Conservation (phyloP, 2,113 vertebrate species). For the Eonycteris spelaea region DNA sequence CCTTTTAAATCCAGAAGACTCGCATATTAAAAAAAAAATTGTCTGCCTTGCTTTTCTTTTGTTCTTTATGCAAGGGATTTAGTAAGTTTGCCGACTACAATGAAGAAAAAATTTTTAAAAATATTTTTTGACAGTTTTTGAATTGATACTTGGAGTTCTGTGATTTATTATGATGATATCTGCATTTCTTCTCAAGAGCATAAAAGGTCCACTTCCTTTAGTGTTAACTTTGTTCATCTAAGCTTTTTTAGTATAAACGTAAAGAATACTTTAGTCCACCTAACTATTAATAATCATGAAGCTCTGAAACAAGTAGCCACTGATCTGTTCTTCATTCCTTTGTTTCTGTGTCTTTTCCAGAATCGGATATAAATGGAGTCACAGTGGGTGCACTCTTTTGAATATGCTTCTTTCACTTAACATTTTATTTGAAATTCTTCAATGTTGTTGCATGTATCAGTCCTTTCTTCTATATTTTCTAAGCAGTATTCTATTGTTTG, state of each 20-base stretch:
- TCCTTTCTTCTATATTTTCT: background rate
- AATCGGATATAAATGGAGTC: background rate
- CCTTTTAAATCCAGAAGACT: background rate
- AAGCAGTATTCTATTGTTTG: background rate
- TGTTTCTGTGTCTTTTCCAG: background rate
- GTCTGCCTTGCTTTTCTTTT: background rate
- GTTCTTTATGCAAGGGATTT: constrained; percentile 25
- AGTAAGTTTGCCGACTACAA: background rate
- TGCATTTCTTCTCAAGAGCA: background rate
- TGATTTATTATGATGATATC: background rate
- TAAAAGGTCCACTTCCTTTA: background rate
- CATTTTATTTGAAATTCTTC: background rate
- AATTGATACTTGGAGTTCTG: background rate
- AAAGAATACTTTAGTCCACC: constrained; percentile 53
- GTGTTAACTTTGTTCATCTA: background rate
- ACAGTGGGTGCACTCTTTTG: background rate
- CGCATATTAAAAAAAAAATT: background rate
- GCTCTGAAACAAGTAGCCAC: constrained; percentile 44
- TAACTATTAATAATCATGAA: constrained; percentile 27
- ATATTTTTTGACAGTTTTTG: background rate
- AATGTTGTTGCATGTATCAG: background rate
- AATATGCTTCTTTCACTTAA: constrained; percentile 17
- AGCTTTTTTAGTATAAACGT: constrained; percentile 30
- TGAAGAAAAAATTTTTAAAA: background rate
- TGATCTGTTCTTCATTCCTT: background rate